phyloP scores from a whole-genome alignment of 2,797 vertebrate species.

The Notoglanidium macrostoma region DNA sequence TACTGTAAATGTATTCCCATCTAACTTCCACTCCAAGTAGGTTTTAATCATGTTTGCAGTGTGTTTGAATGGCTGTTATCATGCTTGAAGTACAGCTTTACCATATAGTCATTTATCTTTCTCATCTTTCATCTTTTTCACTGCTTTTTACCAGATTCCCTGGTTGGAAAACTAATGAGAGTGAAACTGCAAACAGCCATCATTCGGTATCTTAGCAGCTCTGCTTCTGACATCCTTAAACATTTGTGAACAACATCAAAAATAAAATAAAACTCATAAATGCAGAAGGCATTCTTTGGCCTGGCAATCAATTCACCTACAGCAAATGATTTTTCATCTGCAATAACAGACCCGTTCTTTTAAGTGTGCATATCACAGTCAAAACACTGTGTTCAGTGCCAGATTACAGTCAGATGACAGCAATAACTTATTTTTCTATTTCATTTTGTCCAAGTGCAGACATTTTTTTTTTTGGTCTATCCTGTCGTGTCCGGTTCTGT shows the following conservation, averaged over 20 bases:
- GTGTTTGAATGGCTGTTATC: neutral
- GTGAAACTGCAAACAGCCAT: neutral
- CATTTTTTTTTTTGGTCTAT: neutral
- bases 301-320: neutral
- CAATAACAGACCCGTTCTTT: neutral
- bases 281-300: neutral
- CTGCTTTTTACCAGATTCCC: neutral
- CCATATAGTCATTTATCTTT: neutral
- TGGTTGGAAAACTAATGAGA: neutral
- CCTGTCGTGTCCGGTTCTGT: neutral
- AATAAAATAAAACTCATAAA: neutral
- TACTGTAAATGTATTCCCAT: neutral
- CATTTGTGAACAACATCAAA: neutral
- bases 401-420: neutral
- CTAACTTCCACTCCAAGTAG: neutral
- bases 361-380: neutral
- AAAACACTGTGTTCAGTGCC: neutral
- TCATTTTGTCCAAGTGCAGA: neutral
- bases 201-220: neutral
- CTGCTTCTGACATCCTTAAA: slow-evolving; percentile 1
- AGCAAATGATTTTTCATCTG: neutral
- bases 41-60: neutral
- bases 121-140: neutral
- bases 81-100: neutral
- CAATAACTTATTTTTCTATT: neutral